These are phyloP conservation scores for Diaperis boleti DNA, from an alignment of 2,888 invertebrate species.

Conservation along the genomic window DNA sequence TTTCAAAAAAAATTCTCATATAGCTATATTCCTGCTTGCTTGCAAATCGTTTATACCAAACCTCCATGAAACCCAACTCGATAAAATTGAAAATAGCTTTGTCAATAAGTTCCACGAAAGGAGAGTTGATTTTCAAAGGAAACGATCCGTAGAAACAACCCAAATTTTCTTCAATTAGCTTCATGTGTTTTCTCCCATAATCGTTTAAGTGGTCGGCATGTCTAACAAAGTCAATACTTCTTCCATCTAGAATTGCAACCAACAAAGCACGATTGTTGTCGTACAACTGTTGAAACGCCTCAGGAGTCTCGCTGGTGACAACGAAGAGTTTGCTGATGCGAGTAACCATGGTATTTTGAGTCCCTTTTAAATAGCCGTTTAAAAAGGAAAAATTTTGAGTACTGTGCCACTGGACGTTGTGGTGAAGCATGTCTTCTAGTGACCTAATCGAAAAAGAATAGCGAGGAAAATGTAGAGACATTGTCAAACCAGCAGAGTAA, in stretches of 20 bases:
- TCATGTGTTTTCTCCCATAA: slow-evolving; percentile 3
- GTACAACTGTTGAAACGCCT: too few species aligned
- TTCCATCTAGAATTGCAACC: too few species aligned
- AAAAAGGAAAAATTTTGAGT: too few species aligned
- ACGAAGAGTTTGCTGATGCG: not conserved
- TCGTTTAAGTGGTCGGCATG: not conserved
- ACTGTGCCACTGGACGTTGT: slow-evolving; percentile 44
- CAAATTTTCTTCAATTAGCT: not conserved
- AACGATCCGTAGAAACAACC: slow-evolving; percentile 41
- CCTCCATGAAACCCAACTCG: slow-evolving; percentile 45
- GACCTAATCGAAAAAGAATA: slow-evolving; percentile 43
- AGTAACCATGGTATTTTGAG: not conserved
- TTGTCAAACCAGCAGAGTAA: too few species aligned
- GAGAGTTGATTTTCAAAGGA: slow-evolving; percentile 46
- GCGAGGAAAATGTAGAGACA: slow-evolving; percentile 43
- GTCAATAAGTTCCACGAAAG: slow-evolving; percentile 45
- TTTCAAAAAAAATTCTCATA: slow-evolving; percentile 12
- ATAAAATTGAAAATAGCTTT: slow-evolving; percentile 37
- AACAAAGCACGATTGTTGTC: too few species aligned
- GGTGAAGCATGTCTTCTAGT: slow-evolving; percentile 46
- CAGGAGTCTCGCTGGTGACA: too few species aligned
- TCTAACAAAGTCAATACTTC: not conserved
- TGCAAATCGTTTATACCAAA: slow-evolving; percentile 43
- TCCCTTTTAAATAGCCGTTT: not conserved
- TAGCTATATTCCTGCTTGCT: slow-evolving; percentile 26